These are phyloP conservation scores for Aphidius ervi DNA, from an alignment of 1,140 invertebrate genomes.

Conservation along the genomic window DNA sequence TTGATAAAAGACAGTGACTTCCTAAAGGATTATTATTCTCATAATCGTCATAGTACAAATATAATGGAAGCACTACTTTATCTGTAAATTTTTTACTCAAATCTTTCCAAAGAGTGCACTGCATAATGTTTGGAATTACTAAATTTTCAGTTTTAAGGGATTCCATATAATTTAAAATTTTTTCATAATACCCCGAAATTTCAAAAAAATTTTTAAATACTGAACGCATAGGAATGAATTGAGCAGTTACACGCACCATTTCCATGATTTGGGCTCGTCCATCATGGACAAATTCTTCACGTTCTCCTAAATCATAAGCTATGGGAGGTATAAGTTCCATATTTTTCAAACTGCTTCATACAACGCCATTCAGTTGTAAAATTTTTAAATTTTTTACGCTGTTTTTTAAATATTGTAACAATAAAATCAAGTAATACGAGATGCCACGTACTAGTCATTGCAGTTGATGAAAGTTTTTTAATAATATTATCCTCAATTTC, in stretches of 20 bases:
- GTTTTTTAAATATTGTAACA: too few relatives aligned
- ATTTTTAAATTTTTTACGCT: too few relatives aligned
- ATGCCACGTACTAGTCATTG: too few relatives aligned
- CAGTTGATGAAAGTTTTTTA: too few relatives aligned
- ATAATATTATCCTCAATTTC: too few relatives aligned
- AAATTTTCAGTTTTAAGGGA: conserved; percentile 19
- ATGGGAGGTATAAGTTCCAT: too few relatives aligned
- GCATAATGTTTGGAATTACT: conserved; percentile 28
- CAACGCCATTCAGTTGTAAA: too few relatives aligned
- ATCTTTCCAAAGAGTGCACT: conserved; percentile 34
- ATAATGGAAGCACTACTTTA: conserved; percentile 35
- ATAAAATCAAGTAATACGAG: too few relatives aligned
- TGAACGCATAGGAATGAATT: conserved; percentile 14
- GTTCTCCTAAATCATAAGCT: not conserved
- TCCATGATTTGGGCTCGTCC: not conserved
- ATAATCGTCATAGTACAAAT: conserved; percentile 32
- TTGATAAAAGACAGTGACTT: conserved; percentile 32
- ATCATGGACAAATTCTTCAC: not conserved
- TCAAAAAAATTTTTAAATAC: conserved; percentile 19
- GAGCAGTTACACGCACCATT: conserved; percentile 5
- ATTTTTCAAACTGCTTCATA: too few relatives aligned
- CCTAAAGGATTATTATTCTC: conserved; percentile 25
- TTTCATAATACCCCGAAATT: conserved; percentile 4
- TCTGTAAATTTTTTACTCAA: conserved; percentile 18
- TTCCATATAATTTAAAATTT: conserved; percentile 3